Percentiles rank a stretch among this genome's conserved stretches.
These are phyloP conservation scores for Gerosis bhagava DNA, from an alignment of 2,888 invertebrate genomes.

Conservation along the genomic window DNA sequence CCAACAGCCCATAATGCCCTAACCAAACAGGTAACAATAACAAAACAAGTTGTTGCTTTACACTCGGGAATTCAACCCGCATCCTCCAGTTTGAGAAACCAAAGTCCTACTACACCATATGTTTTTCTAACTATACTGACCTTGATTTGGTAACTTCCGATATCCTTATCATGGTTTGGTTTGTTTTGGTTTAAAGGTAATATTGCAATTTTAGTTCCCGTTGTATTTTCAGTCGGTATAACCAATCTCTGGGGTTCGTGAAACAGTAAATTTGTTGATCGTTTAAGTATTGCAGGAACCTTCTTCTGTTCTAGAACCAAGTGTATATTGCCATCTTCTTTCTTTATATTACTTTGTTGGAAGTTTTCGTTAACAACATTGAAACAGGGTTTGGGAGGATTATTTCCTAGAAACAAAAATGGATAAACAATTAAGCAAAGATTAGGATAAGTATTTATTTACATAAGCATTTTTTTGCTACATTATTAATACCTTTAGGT, in stretches of 20 bases:
- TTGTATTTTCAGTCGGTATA: constrained; percentile 54
- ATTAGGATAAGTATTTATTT: no score
- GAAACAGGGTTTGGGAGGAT: constrained; percentile 56
- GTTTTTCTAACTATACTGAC: constrained; percentile 37
- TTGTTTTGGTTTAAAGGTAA: constrained; percentile 50
- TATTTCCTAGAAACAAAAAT: constrained; percentile 49
- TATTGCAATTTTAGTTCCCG: constrained; percentile 54
- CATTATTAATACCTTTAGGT: constrained; percentile 20
- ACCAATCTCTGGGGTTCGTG: constrained; percentile 42
- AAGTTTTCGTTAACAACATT: constrained; percentile 71
- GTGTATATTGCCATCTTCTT: constrained; percentile 47
- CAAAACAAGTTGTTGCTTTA: no score
- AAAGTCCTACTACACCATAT: no score
- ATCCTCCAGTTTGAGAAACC: no score
- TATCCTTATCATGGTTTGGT: constrained; percentile 41
- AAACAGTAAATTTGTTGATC: constrained; percentile 38
- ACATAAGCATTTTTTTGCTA: no score
- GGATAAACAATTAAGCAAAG: no score
- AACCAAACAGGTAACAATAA: no score
- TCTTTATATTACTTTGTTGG: constrained; percentile 35
- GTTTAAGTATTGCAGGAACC: constrained; percentile 56
- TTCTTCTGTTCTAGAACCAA: constrained; percentile 53
- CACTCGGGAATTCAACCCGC: no score
- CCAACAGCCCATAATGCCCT: no score
- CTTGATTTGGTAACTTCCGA: constrained; percentile 45